Conservation (phyloP, 2,113 vertebrate species). For the Canis aureus region DNA sequence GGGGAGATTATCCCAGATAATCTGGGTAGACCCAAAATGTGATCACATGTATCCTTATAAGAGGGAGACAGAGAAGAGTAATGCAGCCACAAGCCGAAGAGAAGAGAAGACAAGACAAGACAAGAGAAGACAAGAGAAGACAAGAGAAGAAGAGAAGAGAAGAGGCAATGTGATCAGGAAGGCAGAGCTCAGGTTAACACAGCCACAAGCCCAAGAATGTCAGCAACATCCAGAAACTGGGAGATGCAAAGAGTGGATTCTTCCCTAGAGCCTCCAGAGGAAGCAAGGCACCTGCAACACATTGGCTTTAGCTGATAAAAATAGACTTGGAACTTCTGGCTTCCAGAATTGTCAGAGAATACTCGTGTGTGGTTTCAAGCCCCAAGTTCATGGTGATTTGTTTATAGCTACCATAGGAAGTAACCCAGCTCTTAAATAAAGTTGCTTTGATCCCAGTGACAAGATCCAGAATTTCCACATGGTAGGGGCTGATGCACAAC, state of each 20-base stretch:
- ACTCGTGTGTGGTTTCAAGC: not conserved
- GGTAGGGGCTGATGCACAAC: not conserved
- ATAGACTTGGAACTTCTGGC: not conserved
- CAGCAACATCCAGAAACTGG: rapidly evolving
- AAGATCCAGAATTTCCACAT: not conserved
- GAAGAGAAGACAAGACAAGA: not conserved
- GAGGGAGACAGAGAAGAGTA: not conserved
- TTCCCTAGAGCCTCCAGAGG: rapidly evolving
- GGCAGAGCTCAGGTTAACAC: rapidly evolving
- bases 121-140: not conserved
- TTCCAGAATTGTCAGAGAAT: not conserved
- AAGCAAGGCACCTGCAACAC: rapidly evolving
- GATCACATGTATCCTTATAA: not conserved
- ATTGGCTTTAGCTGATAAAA: not conserved
- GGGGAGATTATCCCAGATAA: not conserved
- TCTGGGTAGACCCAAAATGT: not conserved
- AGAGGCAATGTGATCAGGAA: not conserved
- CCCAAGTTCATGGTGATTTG: not conserved
- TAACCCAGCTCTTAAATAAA: not conserved
- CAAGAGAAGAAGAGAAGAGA: not conserved
- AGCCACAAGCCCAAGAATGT: not conserved
- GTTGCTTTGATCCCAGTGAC: not conserved
- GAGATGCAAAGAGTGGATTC: not conserved
- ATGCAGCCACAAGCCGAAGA: not conserved
- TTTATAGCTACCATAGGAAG: not conserved